Evolutionary conservation across 2,113 vertebrate genomes (phyloP).

Genomic region (Aptenodytes forsteri): DNA sequence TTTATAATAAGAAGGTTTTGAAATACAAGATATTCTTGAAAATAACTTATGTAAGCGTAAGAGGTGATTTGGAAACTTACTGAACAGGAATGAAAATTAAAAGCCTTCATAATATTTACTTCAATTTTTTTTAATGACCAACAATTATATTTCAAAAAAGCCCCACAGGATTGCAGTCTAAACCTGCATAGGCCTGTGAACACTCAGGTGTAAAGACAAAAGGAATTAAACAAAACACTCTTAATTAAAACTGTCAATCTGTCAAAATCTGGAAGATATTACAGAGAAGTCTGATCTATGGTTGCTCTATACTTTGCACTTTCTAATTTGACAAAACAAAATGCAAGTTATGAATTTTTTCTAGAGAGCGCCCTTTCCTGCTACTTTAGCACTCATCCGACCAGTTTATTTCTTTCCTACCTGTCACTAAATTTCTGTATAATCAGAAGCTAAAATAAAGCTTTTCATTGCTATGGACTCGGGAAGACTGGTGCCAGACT

Average conservation of each 20-base stretch:
- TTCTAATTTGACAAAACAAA: neutral
- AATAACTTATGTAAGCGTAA: neutral
- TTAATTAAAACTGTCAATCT: conserved; percentile 43
- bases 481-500: neutral
- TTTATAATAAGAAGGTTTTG: neutral
- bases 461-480: neutral
- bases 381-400: neutral
- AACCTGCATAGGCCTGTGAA: conserved; percentile 25
- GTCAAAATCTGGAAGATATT: neutral
- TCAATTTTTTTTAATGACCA: conserved; percentile 21
- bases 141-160: neutral
- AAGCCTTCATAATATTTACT: neutral
- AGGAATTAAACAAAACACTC: neutral
- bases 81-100: conserved; percentile 25
- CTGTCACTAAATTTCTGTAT: neutral
- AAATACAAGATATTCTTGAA: neutral
- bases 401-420: neutral
- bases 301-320: neutral
- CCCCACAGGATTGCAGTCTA: neutral
- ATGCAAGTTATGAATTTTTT: neutral
- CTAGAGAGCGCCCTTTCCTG: neutral
- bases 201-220: neutral
- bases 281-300: neutral
- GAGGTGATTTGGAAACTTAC: neutral
- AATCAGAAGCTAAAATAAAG: conserved; percentile 20